These are phyloP conservation scores for Mimas tiliae DNA, from an alignment of 2,888 invertebrate species.

Conservation along the genomic window DNA sequence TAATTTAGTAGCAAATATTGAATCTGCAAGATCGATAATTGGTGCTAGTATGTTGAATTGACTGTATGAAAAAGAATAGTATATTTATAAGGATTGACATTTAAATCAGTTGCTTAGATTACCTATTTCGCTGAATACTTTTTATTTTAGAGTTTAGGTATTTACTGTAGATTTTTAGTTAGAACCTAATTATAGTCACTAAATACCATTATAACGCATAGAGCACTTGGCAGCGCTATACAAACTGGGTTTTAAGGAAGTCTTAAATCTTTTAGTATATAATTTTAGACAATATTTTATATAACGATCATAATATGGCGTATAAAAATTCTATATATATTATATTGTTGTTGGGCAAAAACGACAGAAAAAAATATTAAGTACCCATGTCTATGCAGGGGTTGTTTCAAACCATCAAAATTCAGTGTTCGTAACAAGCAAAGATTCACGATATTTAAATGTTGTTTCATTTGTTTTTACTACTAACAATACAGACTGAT, in stretches of 20 bases:
- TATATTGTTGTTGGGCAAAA: background rate
- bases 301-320: background rate
- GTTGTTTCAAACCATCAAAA: too few relatives aligned
- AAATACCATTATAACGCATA: background rate
- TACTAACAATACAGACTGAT: background rate
- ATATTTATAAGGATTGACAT: background rate
- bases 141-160: background rate
- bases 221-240: background rate
- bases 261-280: background rate
- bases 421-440: too few relatives aligned
- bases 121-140: background rate
- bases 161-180: background rate
- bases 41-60: background rate
- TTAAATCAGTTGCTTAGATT: background rate
- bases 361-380: too few relatives aligned
- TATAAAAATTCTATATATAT: background rate
- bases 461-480: too few relatives aligned
- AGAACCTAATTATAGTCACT: background rate
- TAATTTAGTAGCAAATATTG: slow-evolving; percentile 14
- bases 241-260: background rate
- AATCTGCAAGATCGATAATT: background rate
- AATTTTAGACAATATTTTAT: background rate
- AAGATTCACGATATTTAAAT: too few relatives aligned
- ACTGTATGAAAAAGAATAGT: background rate
- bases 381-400: too few relatives aligned